Base-by-base conservation (phyloP, 1,140 invertebrate species). In the Drosophila suzukii region DNA sequence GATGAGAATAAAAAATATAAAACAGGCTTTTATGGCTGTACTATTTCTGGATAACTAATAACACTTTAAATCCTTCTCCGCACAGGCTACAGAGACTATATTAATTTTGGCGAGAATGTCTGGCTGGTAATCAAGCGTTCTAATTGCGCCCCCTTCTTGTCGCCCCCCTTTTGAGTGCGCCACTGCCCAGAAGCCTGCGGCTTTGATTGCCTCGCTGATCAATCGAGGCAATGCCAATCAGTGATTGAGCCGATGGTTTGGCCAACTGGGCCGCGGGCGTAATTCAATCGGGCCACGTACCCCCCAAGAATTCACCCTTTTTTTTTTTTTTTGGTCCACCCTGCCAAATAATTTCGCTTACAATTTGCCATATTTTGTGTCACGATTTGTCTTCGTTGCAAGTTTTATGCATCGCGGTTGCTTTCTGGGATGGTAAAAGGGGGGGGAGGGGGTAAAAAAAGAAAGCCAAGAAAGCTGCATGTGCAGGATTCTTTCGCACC, bases 361-460 rank as follows among this genome's bases (percentile, higher is more conserved):
- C 73, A 75, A 75, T 75, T 75, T 66, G 72, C 54, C 73, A 75
- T 75, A 75, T 75, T 65, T 74, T 65, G 72, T 83, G 75, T 75
- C 65, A 75, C 75, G 80, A 62, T 62, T 85, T 72, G 59, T 67
- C 75, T 59, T 67, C 63, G 58, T 57, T 63, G 76, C 24, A 55
- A 58, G 63, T 75, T 57, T 63, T 67, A 62, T 84, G 53, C 53
- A 60, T 38, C 54, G 57, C 71, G 67, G 50, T 57, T 68, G 49
- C 11, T 8, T 39, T 3, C 6, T 39, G 36, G 6, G 24, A 24
- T 39, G 39, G 24, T 0, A n/a, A 30, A 50, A 34, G 24, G 8
- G 4, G 7, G 54, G 11, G 3, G 17, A 6, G 5, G 20, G 46
- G 15, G 34, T 41, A 41, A 41, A 43, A 43, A 38, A 30, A 8